Evolutionary conservation across 2,888 invertebrate genomes (phyloP), one percentile per base, ranked within the genome.

Genomic region (Charanyca ferruginea): DNA sequence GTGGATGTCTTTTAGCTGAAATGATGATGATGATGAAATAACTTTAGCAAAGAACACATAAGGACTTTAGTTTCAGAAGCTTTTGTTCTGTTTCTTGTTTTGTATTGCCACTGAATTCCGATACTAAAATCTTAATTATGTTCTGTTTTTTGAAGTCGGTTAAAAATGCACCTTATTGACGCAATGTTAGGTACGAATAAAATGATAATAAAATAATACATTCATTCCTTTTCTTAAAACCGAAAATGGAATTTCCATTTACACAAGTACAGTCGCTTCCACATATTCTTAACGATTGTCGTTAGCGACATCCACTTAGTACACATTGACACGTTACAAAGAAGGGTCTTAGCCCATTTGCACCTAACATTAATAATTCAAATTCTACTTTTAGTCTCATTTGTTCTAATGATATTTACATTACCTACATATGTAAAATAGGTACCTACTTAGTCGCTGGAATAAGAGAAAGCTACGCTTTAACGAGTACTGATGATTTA

Each of bases 301-400:
- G 22, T 41, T 52, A 18, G 22, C 38, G 18, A 13, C 22, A 38
- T 38, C 2, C 9, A 65, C 65, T 38, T 28, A n/a, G 20, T 13
- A 66, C 23, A 51, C 18, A 41, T 52, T 51, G 4, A 7, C 35
- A 49, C 42, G 25, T 35, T 22, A 51, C 58, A 41, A 45, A 42
- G 38, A 55, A 57, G 16, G 54, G 64, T 54, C 13, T 48, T 16
- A 16, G 42, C 9, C 47, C 41, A 54, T 41, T 65, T 32, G 28
- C 20, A 42, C 32, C 28, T 28, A 38, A 38, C 68, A 67, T 59
- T 58, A 47, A 47, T 68, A 52, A 59, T 52, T 52, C n/a, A 41
- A 68, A 44, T 69, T 53, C 48, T 65, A 44, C 54, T 59, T 42
- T 42, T 18, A 53, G 35, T 59, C 8, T 1, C n/a, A 38, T 47